A percentile compares a stretch with the other conserved stretches of the same genome.
These are phyloP conservation scores for Teleiodes luculella DNA, from an alignment of 2,888 invertebrate genomes.

Conservation along the genomic window DNA sequence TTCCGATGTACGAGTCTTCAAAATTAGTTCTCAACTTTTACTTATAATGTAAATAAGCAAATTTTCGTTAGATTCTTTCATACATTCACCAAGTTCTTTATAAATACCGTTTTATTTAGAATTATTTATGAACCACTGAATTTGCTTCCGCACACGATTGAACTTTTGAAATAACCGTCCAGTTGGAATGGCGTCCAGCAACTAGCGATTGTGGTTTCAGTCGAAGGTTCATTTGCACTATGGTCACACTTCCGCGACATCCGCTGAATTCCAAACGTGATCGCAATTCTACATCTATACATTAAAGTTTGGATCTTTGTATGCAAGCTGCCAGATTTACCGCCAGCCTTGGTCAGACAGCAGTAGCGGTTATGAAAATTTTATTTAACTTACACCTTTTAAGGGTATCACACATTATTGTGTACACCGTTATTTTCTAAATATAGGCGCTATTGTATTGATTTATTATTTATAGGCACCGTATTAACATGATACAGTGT, in stretches of 20 bases:
- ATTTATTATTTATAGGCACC: slow-evolving; percentile 15
- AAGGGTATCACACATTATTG: slow-evolving; percentile 18
- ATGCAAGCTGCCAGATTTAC: slow-evolving; percentile 43
- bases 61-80: background rate
- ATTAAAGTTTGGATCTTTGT: slow-evolving; percentile 36
- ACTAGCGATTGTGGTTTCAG: slow-evolving; percentile 52
- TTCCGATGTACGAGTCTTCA: background rate
- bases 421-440: slow-evolving; percentile 46
- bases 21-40: background rate
- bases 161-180: slow-evolving; percentile 49
- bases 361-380: slow-evolving; percentile 64
- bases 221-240: slow-evolving; percentile 51
- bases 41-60: background rate
- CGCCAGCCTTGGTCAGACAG: slow-evolving; percentile 54
- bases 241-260: slow-evolving; percentile 65
- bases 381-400: slow-evolving; percentile 45
- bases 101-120: background rate
- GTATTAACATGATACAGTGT: slow-evolving; percentile 1
- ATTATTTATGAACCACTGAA: background rate
- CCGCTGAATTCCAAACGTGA: slow-evolving; percentile 66
- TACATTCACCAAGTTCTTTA: background rate
- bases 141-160: slow-evolving; percentile 7
- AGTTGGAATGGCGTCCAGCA: slow-evolving; percentile 44
- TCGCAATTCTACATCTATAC: slow-evolving; percentile 1
- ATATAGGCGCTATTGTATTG: slow-evolving; percentile 19